Evolutionary conservation across 2,797 vertebrate genomes (phyloP).

Genomic region (Cynodonichthys magdalenae): DNA sequence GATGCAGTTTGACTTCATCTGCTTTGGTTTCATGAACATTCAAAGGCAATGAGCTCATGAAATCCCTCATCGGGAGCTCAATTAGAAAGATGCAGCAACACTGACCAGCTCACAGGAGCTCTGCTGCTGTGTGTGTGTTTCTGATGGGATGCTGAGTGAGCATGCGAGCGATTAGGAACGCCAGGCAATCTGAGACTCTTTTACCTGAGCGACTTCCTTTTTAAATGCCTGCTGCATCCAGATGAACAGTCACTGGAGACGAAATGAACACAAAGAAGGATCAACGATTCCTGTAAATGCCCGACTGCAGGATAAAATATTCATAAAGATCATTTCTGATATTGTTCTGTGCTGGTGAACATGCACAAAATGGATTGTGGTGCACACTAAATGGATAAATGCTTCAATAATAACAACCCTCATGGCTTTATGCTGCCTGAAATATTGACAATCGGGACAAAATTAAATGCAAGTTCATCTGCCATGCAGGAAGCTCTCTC

Average conservation of each 20-base stretch:
- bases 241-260: slow-evolving; percentile 31
- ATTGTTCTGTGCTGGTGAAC: background rate
- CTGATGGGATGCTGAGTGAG: slow-evolving; percentile 61
- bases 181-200: slow-evolving; percentile 41
- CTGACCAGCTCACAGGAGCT: slow-evolving; percentile 46
- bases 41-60: slow-evolving; percentile 38
- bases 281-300: background rate
- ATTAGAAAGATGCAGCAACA: slow-evolving; percentile 56
- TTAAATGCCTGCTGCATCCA: slow-evolving; percentile 42
- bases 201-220: slow-evolving; percentile 28
- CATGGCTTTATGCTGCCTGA: too few species aligned
- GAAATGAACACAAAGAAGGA: slow-evolving; percentile 12
- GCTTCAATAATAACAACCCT: too few species aligned
- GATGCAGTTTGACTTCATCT: slow-evolving; percentile 27
- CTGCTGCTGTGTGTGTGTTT: slow-evolving; percentile 22
- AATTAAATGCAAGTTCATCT: background rate
- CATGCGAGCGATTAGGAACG: slow-evolving; percentile 54
- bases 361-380: background rate
- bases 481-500: background rate
- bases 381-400: too few species aligned
- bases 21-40: slow-evolving; percentile 18
- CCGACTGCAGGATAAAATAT: slow-evolving; percentile 3
- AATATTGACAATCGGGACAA: background rate
- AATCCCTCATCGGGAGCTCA: slow-evolving; percentile 57
- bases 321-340: background rate